Percentiles rank a stretch among this genome's conserved stretches.
phyloP scores from a whole-genome alignment of 2,797 vertebrate genomes.

The Vespertilio murinus region DNA sequence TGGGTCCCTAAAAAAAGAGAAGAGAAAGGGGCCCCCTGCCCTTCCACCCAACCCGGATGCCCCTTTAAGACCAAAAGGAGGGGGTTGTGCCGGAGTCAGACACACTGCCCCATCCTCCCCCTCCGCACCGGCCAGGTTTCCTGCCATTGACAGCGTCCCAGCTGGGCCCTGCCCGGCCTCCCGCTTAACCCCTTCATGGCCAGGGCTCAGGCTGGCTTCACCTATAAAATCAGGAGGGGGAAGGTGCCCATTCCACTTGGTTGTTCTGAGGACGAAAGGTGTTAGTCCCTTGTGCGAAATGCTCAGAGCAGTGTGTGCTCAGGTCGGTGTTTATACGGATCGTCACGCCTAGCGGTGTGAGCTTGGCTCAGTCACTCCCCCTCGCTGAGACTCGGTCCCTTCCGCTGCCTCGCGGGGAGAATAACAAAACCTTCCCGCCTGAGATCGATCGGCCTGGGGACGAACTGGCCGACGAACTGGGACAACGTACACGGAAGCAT shows the following conservation, averaged over 20 bases:
- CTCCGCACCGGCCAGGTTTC: conserved; percentile 72
- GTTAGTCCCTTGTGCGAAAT: neutral
- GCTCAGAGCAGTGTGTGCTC: neutral
- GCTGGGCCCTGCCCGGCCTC: conserved; percentile 60
- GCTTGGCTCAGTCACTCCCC: neutral
- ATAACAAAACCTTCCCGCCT: neutral
- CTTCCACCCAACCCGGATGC: conserved; percentile 43
- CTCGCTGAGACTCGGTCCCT: neutral
- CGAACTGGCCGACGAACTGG: neutral
- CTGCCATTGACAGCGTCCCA: conserved; percentile 76
- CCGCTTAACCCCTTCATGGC: conserved; percentile 66
- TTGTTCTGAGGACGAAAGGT: neutral
- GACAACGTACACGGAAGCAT: neutral
- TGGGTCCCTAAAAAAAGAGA: neutral
- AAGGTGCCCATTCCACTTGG: neutral
- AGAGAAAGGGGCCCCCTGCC: neutral
- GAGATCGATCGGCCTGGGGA: neutral
- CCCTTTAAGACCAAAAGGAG: conserved; percentile 67
- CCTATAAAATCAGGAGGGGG: neutral
- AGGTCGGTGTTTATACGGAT: too few species aligned
- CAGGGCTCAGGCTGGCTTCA: neutral
- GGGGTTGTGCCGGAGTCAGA: conserved; percentile 63
- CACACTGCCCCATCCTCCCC: conserved; percentile 66
- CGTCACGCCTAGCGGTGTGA: too few species aligned
- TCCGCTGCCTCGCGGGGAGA: neutral